phyloP scores from a whole-genome alignment of 1,140 invertebrate species.

The Stegodyphus mimosarum region DNA sequence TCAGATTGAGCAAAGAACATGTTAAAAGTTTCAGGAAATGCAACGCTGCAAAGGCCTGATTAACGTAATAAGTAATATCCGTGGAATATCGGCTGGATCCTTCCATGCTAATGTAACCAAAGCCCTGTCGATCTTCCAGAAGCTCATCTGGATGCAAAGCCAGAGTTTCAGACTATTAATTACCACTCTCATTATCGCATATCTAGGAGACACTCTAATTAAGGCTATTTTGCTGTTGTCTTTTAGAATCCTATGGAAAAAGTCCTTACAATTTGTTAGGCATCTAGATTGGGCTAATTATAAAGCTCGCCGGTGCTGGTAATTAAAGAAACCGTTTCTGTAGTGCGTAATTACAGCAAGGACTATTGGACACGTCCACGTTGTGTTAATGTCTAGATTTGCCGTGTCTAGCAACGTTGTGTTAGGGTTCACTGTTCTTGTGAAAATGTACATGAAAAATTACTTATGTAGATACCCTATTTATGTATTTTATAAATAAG shows the following conservation, averaged over 20 bases:
- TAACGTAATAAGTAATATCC: constrained; percentile 9
- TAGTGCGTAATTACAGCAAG: constrained; percentile 9
- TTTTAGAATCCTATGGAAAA: constrained; percentile 28
- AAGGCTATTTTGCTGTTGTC: constrained; percentile 43
- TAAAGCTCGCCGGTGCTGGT: constrained; percentile 12
- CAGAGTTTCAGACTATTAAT: constrained; percentile 37
- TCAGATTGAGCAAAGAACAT: too few species aligned
- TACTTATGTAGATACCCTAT: too few species aligned
- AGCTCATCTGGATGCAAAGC: constrained; percentile 41
- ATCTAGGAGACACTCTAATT: constrained; percentile 51
- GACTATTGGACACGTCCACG: neutral
- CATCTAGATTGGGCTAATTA: constrained; percentile 35
- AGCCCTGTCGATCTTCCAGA: constrained; percentile 9
- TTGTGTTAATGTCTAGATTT: neutral
- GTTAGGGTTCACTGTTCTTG: too few species aligned
- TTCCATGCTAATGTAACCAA: constrained; percentile 5
- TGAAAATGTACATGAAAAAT: too few species aligned
- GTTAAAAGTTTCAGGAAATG: neutral
- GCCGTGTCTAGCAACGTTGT: too few species aligned
- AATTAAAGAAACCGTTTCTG: constrained; percentile 43
- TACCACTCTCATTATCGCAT: constrained; percentile 54
- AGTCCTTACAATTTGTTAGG: constrained; percentile 32
- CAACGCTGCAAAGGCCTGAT: neutral
- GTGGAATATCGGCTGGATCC: neutral
- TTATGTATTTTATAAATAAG: too few species aligned